Evolutionary conservation across 2,113 vertebrate species (phyloP).

Genomic region (Himantopus leucocephalus): DNA sequence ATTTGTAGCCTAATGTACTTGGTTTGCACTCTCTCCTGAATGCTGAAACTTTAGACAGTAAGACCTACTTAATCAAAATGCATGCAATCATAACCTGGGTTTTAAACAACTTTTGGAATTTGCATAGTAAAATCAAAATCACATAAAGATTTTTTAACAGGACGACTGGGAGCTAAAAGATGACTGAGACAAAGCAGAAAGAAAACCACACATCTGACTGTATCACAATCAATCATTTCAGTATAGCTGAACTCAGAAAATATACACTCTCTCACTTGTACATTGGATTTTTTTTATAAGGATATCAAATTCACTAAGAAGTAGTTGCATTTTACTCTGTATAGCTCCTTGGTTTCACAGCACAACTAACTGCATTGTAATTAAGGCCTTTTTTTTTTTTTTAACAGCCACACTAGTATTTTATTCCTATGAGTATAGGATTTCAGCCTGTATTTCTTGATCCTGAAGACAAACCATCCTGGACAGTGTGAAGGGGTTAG

Average conservation of each 20-base stretch:
- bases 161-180: neutral
- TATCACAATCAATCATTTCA: neutral
- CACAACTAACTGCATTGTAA: neutral
- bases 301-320: neutral
- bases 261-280: neutral
- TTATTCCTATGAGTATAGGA: neutral
- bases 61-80: neutral
- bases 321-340: neutral
- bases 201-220: neutral
- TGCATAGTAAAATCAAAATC: neutral
- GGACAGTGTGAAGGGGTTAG: constrained; percentile 21
- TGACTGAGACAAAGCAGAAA: neutral
- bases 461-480: constrained; percentile 35
- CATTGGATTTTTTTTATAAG: neutral
- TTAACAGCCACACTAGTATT: neutral
- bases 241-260: neutral
- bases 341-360: neutral
- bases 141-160: neutral
- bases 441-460: constrained; percentile 30
- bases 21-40: neutral
- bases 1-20: neutral
- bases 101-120: neutral
- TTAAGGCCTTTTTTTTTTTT: neutral
- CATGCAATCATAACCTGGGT: neutral
- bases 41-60: neutral